Percentiles rank a stretch among this genome's conserved stretches.
phyloP scores from a whole-genome alignment of 2,888 invertebrate species.

The Pharmacophagus antenor region DNA sequence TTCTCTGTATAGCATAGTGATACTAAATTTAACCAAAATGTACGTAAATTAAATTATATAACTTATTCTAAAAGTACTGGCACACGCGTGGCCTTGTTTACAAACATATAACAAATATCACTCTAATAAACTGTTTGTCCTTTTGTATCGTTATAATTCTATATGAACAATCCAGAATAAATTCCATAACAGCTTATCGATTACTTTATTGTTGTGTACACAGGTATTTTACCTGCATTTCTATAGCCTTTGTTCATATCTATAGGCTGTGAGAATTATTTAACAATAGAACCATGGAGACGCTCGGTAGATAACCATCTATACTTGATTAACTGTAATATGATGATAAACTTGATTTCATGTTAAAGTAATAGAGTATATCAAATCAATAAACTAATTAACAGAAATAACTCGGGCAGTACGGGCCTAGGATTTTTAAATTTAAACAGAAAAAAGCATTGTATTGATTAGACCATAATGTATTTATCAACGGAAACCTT shows the following conservation, averaged over 20 bases:
- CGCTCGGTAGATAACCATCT: slow-evolving; percentile 19
- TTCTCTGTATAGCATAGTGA: too few species aligned
- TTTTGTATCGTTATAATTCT: slow-evolving; percentile 3
- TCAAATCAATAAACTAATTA: slow-evolving; percentile 20
- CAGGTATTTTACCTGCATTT: slow-evolving; percentile 28
- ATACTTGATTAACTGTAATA: slow-evolving; percentile 20
- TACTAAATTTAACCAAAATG: too few species aligned
- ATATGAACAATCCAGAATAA: slow-evolving; percentile 14
- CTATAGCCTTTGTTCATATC: slow-evolving; percentile 28
- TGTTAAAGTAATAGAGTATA: slow-evolving; percentile 13
- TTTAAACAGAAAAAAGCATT: slow-evolving; percentile 28
- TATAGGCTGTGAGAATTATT: slow-evolving; percentile 24
- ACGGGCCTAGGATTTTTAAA: slow-evolving; percentile 29
- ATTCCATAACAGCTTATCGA: slow-evolving; percentile 20
- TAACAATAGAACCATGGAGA: slow-evolving; percentile 22
- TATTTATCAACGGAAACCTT: slow-evolving; percentile 67
- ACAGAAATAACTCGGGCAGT: slow-evolving; percentile 6
- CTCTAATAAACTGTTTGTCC: not conserved
- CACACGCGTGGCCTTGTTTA: not conserved
- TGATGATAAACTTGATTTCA: slow-evolving; percentile 18
- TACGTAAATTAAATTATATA: too few species aligned
- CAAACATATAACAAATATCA: not conserved
- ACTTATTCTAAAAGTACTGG: not conserved
- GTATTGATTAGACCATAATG: slow-evolving; percentile 47
- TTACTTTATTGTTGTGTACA: slow-evolving; percentile 17